These are phyloP conservation scores for Albula goreensis DNA, from an alignment of 2,113 vertebrate species.

Conservation along the genomic window DNA sequence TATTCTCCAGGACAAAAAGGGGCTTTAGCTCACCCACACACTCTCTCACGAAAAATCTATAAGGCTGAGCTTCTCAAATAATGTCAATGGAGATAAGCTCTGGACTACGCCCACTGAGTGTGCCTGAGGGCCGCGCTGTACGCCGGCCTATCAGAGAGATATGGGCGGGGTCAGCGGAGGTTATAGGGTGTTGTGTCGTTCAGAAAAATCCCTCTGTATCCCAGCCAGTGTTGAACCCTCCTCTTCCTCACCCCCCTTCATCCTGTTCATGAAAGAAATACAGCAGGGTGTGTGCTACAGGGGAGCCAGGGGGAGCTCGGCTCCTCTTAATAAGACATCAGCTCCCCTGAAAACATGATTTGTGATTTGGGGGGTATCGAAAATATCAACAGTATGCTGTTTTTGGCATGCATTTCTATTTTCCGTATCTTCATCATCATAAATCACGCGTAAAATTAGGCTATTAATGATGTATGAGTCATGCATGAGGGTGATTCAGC, in stretches of 20 bases:
- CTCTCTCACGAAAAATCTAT: not conserved
- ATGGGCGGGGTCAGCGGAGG: not conserved
- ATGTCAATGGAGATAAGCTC: not conserved
- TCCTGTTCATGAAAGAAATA: not conserved
- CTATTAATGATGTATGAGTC: too few relatives aligned
- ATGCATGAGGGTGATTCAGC: too few relatives aligned
- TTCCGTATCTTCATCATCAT: too few relatives aligned
- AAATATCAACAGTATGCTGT: too few relatives aligned
- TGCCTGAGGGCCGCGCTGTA: not conserved
- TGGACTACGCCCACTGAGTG: not conserved
- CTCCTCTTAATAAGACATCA: too few relatives aligned
- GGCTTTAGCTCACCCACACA: not conserved
- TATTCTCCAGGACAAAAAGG: not conserved
- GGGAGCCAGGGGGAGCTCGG: too few relatives aligned
- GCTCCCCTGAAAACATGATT: too few relatives aligned
- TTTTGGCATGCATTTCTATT: too few relatives aligned
- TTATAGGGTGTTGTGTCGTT: not conserved
- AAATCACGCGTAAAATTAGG: too few relatives aligned
- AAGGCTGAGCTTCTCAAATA: not conserved
- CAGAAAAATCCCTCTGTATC: not conserved
- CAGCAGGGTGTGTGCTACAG: too few relatives aligned
- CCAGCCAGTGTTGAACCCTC: not conserved
- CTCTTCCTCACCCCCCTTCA: not conserved
- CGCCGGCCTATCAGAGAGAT: not conserved
- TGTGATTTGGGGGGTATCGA: too few relatives aligned